Conservation (phyloP, 2,797 vertebrate genomes). For the Enoplosus armatus region DNA sequence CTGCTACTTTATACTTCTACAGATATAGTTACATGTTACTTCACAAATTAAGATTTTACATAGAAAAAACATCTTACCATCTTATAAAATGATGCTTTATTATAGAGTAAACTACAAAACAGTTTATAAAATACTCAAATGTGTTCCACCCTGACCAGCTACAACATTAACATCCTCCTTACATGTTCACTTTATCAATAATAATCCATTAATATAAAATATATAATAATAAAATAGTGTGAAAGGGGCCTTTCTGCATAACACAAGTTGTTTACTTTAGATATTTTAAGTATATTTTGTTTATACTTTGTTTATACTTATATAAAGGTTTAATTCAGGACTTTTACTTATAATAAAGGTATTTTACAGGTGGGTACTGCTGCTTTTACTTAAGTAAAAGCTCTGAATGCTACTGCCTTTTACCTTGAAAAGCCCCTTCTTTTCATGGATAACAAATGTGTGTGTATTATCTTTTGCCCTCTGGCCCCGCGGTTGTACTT, state of each 20-base stretch:
- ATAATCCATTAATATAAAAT: not conserved
- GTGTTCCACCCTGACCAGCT: not conserved
- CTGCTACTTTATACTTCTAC: no score
- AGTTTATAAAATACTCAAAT: not conserved
- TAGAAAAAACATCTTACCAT: no score
- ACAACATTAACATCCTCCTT: not conserved
- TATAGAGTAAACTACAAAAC: not conserved
- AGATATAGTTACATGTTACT: no score
- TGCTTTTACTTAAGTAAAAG: not conserved
- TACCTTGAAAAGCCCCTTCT: not conserved
- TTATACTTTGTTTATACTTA: not conserved
- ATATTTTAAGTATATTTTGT: not conserved
- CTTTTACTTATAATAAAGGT: not conserved
- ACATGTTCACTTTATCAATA: not conserved
- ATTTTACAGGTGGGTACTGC: not conserved
- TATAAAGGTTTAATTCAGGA: not conserved
- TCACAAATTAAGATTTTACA: no score
- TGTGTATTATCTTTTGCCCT: conserved; percentile 12
- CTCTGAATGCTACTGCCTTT: not conserved
- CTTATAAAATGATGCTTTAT: not conserved
- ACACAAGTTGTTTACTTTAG: not conserved
- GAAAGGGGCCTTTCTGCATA: not conserved
- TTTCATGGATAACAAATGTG: conserved; percentile 11
- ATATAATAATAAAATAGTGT: not conserved
- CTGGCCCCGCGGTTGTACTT: conserved; percentile 15